A percentile compares a stretch with the other conserved stretches of the same genome.
Conservation (phyloP, 1,140 invertebrate species). For the Megalonaias nervosa region DNA sequence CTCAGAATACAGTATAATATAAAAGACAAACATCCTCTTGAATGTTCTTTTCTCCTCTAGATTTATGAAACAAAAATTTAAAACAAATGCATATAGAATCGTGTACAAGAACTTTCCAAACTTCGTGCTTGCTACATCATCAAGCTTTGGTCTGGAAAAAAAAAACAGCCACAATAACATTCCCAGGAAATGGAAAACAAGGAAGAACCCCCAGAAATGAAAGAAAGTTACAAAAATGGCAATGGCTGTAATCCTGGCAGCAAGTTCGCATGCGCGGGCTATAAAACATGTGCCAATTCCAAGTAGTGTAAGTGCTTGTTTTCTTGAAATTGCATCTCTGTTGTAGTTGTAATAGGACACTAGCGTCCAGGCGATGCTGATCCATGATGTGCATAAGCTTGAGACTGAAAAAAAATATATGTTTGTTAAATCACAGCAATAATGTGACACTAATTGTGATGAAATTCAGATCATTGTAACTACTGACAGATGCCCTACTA, state of each 20-base stretch:
- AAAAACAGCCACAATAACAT: slow-evolving; percentile 14
- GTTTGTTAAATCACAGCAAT: too few relatives aligned
- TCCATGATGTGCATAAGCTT: slow-evolving; percentile 13
- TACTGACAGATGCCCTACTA: too few relatives aligned
- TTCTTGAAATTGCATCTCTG: background rate
- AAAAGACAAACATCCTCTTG: slow-evolving; percentile 9
- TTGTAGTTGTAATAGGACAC: slow-evolving; percentile 11
- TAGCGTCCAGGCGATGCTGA: slow-evolving; percentile 15
- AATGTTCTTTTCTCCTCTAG: background rate
- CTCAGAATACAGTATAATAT: slow-evolving; percentile 14
- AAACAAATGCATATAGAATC: slow-evolving; percentile 19
- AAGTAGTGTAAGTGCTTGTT: slow-evolving; percentile 6
- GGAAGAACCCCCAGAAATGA: background rate
- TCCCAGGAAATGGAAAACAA: background rate
- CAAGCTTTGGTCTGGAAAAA: slow-evolving; percentile 4
- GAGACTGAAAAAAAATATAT: slow-evolving; percentile 19
- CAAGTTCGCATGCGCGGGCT: background rate
- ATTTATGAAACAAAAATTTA: slow-evolving; percentile 11
- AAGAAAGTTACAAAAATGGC: slow-evolving; percentile 4
- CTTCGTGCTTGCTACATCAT: background rate
- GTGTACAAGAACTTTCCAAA: slow-evolving; percentile 11
- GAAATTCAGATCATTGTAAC: too few relatives aligned
- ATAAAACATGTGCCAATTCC: slow-evolving; percentile 2
- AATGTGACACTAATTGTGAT: too few relatives aligned
- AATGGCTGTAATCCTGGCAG: slow-evolving; percentile 6